Conservation (phyloP, 2,888 invertebrate genomes). For the Ormyrus nitidulus region DNA sequence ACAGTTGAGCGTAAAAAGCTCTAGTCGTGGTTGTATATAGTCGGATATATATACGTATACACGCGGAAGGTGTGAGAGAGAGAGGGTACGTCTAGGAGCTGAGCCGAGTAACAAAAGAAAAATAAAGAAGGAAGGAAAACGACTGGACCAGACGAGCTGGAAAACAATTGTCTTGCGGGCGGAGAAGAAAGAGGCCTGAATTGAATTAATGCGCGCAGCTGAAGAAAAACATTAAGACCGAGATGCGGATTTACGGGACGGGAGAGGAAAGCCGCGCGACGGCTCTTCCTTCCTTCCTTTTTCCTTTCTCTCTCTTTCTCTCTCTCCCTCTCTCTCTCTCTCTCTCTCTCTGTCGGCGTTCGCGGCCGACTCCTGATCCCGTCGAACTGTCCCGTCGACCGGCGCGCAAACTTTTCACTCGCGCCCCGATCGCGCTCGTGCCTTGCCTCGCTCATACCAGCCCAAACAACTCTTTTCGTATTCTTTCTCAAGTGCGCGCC, state of each 20-base stretch:
- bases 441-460: neutral
- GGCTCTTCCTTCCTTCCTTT: neutral
- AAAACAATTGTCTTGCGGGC: constrained; percentile 46
- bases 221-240: constrained; percentile 61
- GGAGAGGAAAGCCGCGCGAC: neutral
- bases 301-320: neutral
- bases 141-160: constrained; percentile 47
- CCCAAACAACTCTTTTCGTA: constrained; percentile 11
- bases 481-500: neutral
- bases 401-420: constrained; percentile 41
- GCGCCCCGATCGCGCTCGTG: constrained; percentile 19
- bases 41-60: neutral
- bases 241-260: constrained; percentile 57
- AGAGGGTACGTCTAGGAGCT: neutral
- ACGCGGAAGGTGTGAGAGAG: too few species aligned
- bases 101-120: constrained; percentile 27
- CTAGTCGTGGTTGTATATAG: neutral
- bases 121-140: constrained; percentile 35
- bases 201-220: constrained; percentile 67
- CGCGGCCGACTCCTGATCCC: constrained; percentile 8
- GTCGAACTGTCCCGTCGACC: neutral
- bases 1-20: constrained; percentile 21
- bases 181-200: constrained; percentile 62
- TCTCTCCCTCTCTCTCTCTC: neutral
- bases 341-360: neutral